A percentile compares a stretch with the other conserved stretches of the same genome.
Conservation (phyloP, 2,113 vertebrate species). For the Aspiorhynchus laticeps region DNA sequence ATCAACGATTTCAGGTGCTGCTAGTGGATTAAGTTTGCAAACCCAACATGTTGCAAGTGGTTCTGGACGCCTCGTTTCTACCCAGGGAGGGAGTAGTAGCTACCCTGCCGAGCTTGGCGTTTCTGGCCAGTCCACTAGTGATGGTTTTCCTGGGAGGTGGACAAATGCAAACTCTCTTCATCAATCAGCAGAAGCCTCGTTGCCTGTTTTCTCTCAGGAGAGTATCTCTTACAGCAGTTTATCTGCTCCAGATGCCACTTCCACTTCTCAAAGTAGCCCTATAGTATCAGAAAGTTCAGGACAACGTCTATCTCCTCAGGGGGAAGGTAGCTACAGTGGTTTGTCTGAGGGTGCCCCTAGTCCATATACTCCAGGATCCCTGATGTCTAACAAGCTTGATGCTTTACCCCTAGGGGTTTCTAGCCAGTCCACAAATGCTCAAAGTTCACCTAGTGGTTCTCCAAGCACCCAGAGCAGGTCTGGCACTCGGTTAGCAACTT, state of each 20-base stretch:
- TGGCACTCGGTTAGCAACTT: not conserved
- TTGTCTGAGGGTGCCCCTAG: not conserved
- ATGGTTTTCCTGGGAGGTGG: too few relatives aligned
- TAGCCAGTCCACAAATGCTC: not conserved
- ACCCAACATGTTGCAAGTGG: not conserved
- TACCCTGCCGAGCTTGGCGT: not conserved
- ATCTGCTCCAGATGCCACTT: not conserved
- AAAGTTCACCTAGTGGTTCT: not conserved
- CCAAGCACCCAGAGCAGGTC: not conserved
- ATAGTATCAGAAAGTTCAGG: not conserved
- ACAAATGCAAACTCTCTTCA: too few relatives aligned
- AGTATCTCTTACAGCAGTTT: not conserved
- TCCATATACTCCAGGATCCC: too few relatives aligned
- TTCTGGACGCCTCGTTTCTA: not conserved
- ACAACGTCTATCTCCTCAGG: not conserved
- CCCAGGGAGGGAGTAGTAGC: not conserved
- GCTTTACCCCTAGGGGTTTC: too few relatives aligned
- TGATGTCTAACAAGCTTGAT: too few relatives aligned
- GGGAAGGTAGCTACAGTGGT: not conserved
- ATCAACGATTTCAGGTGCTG: too few relatives aligned
- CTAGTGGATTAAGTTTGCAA: not conserved
- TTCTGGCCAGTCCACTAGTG: not conserved
- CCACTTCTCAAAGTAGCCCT: not conserved
- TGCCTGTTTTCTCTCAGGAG: not conserved
- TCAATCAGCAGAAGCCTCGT: not conserved